These are phyloP conservation scores for Toxostoma redivivum DNA, from an alignment of 2,113 vertebrate genomes.

Conservation along the genomic window DNA sequence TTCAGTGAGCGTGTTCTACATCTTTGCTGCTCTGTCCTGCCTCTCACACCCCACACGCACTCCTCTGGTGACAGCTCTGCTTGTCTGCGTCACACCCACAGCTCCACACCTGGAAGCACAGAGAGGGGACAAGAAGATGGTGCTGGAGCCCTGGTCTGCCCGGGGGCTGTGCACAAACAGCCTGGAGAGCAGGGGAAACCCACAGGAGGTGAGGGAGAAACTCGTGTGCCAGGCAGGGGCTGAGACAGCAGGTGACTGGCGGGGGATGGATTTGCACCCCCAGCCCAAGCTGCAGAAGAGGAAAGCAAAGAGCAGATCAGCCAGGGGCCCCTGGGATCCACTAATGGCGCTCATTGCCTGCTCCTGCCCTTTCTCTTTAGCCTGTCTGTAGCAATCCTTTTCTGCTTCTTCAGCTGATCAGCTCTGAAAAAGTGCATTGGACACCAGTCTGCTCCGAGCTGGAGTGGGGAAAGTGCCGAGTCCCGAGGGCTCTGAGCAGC, in stretches of 20 bases:
- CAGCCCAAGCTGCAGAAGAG: neutral
- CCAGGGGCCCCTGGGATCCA: neutral
- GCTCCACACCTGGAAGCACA: neutral
- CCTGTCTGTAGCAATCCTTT: neutral
- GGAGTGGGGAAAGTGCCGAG: neutral
- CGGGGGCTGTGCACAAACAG: fast-evolving
- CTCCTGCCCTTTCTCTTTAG: neutral
- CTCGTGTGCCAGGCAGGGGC: neutral
- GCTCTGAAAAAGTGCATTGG: neutral
- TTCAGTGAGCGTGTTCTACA: fast-evolving
- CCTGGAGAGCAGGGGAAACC: neutral
- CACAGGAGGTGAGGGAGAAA: fast-evolving
- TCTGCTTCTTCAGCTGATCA: neutral
- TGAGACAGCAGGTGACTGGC: neutral
- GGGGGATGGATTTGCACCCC: fast-evolving
- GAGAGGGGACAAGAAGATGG: neutral
- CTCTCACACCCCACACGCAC: neutral
- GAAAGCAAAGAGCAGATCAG: neutral
- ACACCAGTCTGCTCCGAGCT: neutral
- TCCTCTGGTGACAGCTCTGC: neutral
- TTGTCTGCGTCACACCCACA: neutral
- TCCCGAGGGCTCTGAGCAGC: neutral
- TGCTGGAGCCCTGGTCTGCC: neutral
- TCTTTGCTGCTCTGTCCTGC: neutral
- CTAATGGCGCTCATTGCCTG: neutral